These are phyloP conservation scores for Drosophila kanekoi DNA, from an alignment of 2,888 invertebrate genomes.

Conservation along the genomic window DNA sequence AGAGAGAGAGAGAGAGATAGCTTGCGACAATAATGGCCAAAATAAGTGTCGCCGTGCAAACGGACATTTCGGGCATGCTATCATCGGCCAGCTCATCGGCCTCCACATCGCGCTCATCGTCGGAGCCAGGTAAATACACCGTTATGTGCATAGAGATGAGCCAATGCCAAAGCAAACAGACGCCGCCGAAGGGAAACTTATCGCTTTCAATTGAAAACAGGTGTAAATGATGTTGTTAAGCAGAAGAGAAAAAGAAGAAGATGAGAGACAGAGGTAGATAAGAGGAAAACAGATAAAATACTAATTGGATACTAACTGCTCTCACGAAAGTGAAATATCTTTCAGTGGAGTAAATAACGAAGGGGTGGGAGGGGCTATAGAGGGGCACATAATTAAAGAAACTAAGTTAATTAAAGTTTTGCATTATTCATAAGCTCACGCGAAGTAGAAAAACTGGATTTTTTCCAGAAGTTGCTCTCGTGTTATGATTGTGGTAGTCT, in stretches of 20 bases:
- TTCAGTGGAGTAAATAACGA: background rate
- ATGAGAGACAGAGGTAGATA: conserved; percentile 47
- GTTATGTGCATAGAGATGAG: conserved; percentile 51
- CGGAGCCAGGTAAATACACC: conserved; percentile 78
- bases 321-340: conserved; percentile 37
- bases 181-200: conserved; percentile 26
- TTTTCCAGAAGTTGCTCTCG: no score
- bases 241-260: background rate
- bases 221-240: conserved; percentile 57
- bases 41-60: conserved; percentile 84
- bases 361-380: background rate
- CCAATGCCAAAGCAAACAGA: conserved; percentile 44
- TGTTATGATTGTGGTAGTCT: background rate
- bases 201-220: conserved; percentile 51
- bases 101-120: conserved; percentile 78
- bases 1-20: conserved; percentile 14
- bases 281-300: conserved; percentile 41
- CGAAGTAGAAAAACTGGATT: conserved; percentile 2
- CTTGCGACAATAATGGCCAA: conserved; percentile 63
- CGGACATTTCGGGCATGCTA: conserved; percentile 83
- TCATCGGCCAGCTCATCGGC: conserved; percentile 75
- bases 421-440: conserved; percentile 17
- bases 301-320: conserved; percentile 47
- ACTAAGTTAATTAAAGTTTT: conserved; percentile 1
- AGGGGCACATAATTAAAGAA: conserved; percentile 1